Evolutionary conservation across 1,140 invertebrate species (phyloP), one percentile per base, ranked within the genome.

Genomic region (Ridgeia piscesae): DNA sequence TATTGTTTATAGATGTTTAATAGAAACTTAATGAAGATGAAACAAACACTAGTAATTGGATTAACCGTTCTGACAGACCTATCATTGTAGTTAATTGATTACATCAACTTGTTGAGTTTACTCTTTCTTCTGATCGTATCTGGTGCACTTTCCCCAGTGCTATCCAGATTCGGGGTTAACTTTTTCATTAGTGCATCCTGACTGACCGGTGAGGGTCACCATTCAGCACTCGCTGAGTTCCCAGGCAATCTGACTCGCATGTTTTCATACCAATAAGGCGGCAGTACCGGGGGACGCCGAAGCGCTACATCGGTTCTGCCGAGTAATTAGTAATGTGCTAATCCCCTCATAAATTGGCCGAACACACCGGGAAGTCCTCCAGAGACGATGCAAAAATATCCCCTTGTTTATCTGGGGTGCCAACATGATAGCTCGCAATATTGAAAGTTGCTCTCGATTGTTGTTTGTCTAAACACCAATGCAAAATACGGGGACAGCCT

Each of bases 391-490:
- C 17, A 0, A 77, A 77, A 77, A 77, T 77, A 77, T 77, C 17
- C 8, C 27, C 58, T 27, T 77, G 58, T 77, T 77, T 77, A 77
- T 77, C 58, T 14, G 58, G 17, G 58, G 58, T 77, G 58, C 58
- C 58, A 77, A 77, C 58, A 27, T 77, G 58, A 77, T 77, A 77
- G 58, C 58, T 77, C 27, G 58, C 58, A 77, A 77, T 77, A 77
- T 77, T 77, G 58, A 77, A 77, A 77, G 58, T 77, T 77, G 58
- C 58, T 77, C 58, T 77, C 58, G 58, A 77, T 77, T 77, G 58
- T 77, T 77, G 11, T 77, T 9, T 77, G 4, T 77, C 58, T 77
- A 77, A 77, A 77, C 58, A 77, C 27, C 17, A 21, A 21, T 77
- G 27, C 58, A 77, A 21, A 77, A 77, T 21, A 0, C 27, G 11